Evolutionary conservation across 2,797 vertebrate genomes (phyloP), one percentile per base, ranked within the genome.

Genomic region (Sardinella longiceps): DNA sequence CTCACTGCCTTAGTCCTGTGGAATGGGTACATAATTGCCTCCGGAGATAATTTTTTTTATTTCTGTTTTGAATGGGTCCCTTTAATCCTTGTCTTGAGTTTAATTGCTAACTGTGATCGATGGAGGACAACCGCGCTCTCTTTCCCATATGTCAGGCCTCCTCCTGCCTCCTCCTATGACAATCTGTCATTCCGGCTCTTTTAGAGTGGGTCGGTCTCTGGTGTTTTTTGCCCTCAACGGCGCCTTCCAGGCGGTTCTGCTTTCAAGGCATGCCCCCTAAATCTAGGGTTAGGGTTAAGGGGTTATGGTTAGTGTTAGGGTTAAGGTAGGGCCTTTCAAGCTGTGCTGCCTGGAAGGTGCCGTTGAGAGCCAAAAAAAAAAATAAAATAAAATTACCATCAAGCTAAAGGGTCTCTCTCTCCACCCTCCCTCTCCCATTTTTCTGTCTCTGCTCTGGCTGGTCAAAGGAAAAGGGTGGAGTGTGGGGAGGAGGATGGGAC

Each of bases 61-160:
- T 92, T 93, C 92, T 86, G 87, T 80, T 85, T 84, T 30, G 37
- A 81, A 88, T 33, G 80, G 80, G 25, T 77, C 48, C 85, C 91
- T 94, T 94, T 94, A 90, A 92, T 94, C 88, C 86, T 77, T 83
- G 87, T 39, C 87, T 81, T 84, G 82, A 88, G 83, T 87, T 86
- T 89, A 94, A 94, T 92, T 92, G 92, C 88, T 87, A 84, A 90
- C 89, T 77, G 86, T 86, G 88, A 90, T 92, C 89, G 86, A 91
- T 93, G 91, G 85, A 91, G 81, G 86, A 85, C 56, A 77, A 53
- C 81, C 88, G 58, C 84, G 87, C 86, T 51, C 70, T 33, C 60
- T 84, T 63, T 74, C 5, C 66, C 33, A 39, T 74, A 11, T 33
- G 15, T 74, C 33, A 37, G 70, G 20, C 14, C 5, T 77, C 37